phyloP scores from a whole-genome alignment of 2,113 vertebrate genomes.

The Leucopsar rothschildi region DNA sequence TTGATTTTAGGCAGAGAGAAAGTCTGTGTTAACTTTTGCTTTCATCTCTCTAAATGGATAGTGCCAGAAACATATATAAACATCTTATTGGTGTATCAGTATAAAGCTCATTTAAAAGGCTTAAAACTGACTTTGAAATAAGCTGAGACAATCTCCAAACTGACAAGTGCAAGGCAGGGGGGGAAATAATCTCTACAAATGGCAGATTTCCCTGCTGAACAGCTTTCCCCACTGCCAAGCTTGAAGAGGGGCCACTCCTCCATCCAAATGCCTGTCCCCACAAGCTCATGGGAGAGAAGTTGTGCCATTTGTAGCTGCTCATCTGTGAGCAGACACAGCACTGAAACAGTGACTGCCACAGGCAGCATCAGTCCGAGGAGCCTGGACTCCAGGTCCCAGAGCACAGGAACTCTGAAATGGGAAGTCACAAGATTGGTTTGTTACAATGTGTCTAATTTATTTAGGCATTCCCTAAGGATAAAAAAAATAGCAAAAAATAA shows the following conservation, averaged over 20 bases:
- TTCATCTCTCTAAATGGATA: background rate
- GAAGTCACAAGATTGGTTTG: background rate
- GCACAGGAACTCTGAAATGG: rapidly evolving
- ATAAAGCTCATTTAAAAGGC: background rate
- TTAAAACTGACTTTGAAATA: background rate
- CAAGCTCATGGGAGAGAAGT: rapidly evolving
- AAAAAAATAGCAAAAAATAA: background rate
- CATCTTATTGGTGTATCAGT: background rate
- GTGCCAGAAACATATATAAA: background rate
- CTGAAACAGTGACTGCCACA: background rate
- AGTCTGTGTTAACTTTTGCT: background rate
- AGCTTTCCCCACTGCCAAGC: background rate
- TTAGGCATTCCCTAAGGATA: background rate
- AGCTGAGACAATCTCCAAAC: background rate
- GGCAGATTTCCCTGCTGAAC: background rate
- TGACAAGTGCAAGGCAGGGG: background rate
- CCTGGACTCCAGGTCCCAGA: background rate
- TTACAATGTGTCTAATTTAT: background rate
- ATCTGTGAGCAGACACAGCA: background rate
- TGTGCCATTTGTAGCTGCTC: background rate
- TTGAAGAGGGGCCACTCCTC: rapidly evolving
- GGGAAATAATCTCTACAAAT: background rate
- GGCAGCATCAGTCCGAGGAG: background rate
- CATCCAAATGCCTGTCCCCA: background rate
- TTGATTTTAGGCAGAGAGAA: background rate